These are phyloP conservation scores for Kryphioiulus occultus DNA, from an alignment of 2,888 invertebrate species.

Conservation along the genomic window DNA sequence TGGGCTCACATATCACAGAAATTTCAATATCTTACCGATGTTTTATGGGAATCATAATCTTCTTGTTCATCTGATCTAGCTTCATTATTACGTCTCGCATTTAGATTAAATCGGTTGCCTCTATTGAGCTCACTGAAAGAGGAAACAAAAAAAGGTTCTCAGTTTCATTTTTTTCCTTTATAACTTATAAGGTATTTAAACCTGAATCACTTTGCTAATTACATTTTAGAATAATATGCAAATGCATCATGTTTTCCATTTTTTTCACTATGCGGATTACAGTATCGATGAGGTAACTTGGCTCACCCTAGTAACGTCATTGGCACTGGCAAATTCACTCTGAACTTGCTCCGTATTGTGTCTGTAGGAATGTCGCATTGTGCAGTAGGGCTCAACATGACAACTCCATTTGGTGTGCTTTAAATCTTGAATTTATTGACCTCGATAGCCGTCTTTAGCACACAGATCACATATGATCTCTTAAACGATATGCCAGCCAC, in stretches of 20 bases:
- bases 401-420: background rate
- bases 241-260: too few species aligned
- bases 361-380: background rate
- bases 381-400: background rate
- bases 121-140: background rate
- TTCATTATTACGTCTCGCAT: background rate
- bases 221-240: too few species aligned
- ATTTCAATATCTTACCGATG: background rate
- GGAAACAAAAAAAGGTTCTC: background rate
- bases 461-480: conserved; percentile 17
- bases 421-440: conserved; percentile 18
- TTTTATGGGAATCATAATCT: conserved; percentile 3
- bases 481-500: background rate
- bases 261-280: too few species aligned
- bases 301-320: too few species aligned
- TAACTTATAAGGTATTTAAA: too few species aligned
- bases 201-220: too few species aligned
- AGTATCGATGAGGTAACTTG: too few species aligned
- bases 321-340: too few species aligned
- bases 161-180: background rate
- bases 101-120: conserved; percentile 1
- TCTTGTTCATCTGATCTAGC: background rate
- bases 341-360: too few species aligned
- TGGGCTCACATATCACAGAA: too few species aligned
- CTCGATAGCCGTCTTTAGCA: background rate